Base-by-base conservation (phyloP, 2,888 invertebrate genomes). In the Linyphia triangularis region DNA sequence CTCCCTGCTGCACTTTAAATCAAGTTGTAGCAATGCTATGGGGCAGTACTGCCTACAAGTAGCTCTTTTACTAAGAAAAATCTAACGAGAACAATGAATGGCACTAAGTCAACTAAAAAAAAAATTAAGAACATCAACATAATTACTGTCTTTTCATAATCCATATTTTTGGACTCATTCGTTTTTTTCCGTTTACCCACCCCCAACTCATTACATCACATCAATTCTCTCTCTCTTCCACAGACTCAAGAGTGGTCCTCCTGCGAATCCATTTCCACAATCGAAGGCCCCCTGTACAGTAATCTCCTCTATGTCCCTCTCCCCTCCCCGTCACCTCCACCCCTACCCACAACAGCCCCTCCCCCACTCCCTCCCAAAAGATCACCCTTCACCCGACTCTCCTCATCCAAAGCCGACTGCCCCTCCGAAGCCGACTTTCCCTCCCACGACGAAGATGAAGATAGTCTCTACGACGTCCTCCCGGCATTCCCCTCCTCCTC, bases 221-320 rank as follows among this genome's bases (percentile, higher is more conserved):
- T 40, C 16, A 51, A n/a, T 13, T 51, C 6, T 51, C n/a, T 51
- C 7, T 26, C 24, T 24, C 61, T 22, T n/a, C 61, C 40, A 0
- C 59, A 88, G 88, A 51, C 51, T 79, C 43, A 72, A 0, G 69
- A 75, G 6, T 19, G 28, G 37, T 70, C 28, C 0, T 82, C 82
- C 22, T 75, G 59, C 13, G 70, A 70, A 2, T 61, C 63, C 26
- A 7, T 26, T n/a, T 9, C 61, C 26, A 24, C 33, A 22, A 75
- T 88, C 28, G 67, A 81, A 26, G 79, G 89, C 3, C 89, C 89
- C 22, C 19, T 89, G 19, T 89, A 89, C 72, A 89, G 89, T 63
- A 84, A 89, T 1, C 65, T 89, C 5, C 51, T 89, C 2, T 89
- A 89, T 19, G 89, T 89, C 28, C 73, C 84, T 16, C 84, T 65